These are phyloP conservation scores for Channa maculata DNA, from an alignment of 2,113 vertebrate species.

Conservation along the genomic window DNA sequence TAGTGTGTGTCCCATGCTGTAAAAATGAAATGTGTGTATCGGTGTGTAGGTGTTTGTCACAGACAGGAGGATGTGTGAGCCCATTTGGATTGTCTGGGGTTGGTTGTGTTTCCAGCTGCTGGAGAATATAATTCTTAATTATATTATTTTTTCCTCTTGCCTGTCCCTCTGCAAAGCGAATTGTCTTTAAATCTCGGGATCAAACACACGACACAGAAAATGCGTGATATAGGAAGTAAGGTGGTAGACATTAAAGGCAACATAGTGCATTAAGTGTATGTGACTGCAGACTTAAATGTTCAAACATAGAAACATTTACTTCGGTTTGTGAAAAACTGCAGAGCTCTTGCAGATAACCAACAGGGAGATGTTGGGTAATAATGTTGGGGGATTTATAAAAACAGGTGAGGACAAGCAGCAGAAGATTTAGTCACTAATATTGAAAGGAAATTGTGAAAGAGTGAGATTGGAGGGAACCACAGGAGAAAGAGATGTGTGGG, in stretches of 20 bases:
- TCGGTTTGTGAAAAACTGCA: slow-evolving; percentile 28
- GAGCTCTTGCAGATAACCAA: slow-evolving; percentile 20
- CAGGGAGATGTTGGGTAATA: slow-evolving; percentile 23
- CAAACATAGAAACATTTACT: slow-evolving; percentile 26
- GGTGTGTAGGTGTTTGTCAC: slow-evolving; percentile 42
- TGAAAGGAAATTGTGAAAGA: slow-evolving; percentile 52
- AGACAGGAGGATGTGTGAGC: slow-evolving; percentile 13
- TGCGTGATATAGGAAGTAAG: slow-evolving; percentile 19
- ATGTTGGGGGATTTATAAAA: slow-evolving; percentile 31
- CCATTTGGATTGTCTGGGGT: slow-evolving; percentile 27
- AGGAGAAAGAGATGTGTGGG: slow-evolving; percentile 37
- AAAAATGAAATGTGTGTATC: slow-evolving; percentile 12
- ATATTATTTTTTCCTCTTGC: slow-evolving; percentile 31
- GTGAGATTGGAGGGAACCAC: slow-evolving; percentile 27
- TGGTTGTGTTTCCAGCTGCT: slow-evolving; percentile 74
- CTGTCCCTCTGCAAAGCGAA: slow-evolving; percentile 22
- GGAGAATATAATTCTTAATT: slow-evolving; percentile 49
- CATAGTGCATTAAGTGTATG: slow-evolving; percentile 5
- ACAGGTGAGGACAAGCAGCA: slow-evolving; percentile 49
- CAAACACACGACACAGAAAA: slow-evolving; percentile 27
- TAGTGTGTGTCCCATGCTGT: slow-evolving; percentile 2
- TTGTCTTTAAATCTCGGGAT: slow-evolving; percentile 31
- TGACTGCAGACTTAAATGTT: slow-evolving; percentile 16
- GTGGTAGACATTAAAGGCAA: background rate
- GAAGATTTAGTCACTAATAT: slow-evolving; percentile 24